Conservation (phyloP, 2,888 invertebrate genomes). For the Schizaphis graminum region DNA sequence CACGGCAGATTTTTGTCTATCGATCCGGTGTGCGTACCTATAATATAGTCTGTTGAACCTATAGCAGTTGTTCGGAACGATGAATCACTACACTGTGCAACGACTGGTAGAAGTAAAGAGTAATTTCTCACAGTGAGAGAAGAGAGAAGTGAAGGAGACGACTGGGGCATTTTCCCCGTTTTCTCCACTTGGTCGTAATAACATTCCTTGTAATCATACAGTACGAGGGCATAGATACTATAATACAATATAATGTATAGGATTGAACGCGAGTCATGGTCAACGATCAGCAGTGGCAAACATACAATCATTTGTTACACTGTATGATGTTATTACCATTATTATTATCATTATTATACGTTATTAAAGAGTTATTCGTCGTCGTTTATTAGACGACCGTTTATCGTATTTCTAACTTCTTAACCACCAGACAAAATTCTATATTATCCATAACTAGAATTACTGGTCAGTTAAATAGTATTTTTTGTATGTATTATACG, state of each 20-base stretch:
- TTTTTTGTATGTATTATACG: neutral
- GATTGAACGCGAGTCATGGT: slow-evolving; percentile 35
- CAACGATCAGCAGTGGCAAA: slow-evolving; percentile 45
- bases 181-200: slow-evolving; percentile 2
- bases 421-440: neutral
- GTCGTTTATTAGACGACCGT: neutral
- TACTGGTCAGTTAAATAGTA: neutral
- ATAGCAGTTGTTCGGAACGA: neutral
- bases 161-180: slow-evolving; percentile 20
- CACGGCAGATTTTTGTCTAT: neutral
- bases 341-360: slow-evolving; percentile 32
- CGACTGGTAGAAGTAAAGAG: neutral
- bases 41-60: neutral
- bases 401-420: slow-evolving; percentile 19
- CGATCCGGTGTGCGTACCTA: neutral
- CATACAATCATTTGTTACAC: slow-evolving; percentile 16
- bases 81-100: neutral
- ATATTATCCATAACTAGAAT: neutral
- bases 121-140: neutral
- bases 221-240: neutral
- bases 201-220: slow-evolving; percentile 50
- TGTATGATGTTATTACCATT: slow-evolving; percentile 11
- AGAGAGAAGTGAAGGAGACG: neutral
- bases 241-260: neutral
- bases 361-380: slow-evolving; percentile 27